Base-by-base conservation (phyloP, 2,113 vertebrate genomes). In the Amblyopsis rosae region DNA sequence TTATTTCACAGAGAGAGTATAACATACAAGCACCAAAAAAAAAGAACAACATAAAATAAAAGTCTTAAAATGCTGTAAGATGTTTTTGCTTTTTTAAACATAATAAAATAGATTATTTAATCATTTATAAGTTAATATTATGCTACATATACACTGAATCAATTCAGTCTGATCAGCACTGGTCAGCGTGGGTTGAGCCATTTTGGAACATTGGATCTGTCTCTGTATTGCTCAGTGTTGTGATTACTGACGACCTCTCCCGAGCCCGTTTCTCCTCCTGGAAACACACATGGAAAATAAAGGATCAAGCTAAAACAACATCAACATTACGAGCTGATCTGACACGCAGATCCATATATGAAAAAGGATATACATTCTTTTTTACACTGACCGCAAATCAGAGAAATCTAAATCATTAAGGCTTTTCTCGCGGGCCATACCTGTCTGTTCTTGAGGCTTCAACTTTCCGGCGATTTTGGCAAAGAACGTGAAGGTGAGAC, bases 111-210 rank as follows among this genome's bases (percentile, higher is more conserved):
- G 81, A 91, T 83, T 59, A 82, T 80, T 90, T 72, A 75, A 66
- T 80, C 62, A 81, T 89, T 92, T 91, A 89, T 91, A 90, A 92
- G 78, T 93, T 92, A 93, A 88, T 84, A 62, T 49, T 70, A 68
- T 86, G 92, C 91, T 91, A 93, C 90, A 93, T 90, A 85, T 77
- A 76, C 76, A 89, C 85, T 72, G 80, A 83, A 70, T 51, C 65
- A 67, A 69, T 70, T 75, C 67, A 75, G 74, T 67, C 53, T 41
- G 3, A 64, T 67, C 35, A 66, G 60, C 53, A 69, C 69, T 51
- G 77, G 91, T 99, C 96, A 99, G 92, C 96, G 97, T 75, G 98
- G 96, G 69, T 91, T 93, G 76, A 96, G 84, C 87, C 93, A 91
- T 87, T 96, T 97, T 65, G 88, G 91, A 80, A 91, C 86, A 0